phyloP scores from a whole-genome alignment of 2,113 vertebrate species.

The Phaetusa simplex region DNA sequence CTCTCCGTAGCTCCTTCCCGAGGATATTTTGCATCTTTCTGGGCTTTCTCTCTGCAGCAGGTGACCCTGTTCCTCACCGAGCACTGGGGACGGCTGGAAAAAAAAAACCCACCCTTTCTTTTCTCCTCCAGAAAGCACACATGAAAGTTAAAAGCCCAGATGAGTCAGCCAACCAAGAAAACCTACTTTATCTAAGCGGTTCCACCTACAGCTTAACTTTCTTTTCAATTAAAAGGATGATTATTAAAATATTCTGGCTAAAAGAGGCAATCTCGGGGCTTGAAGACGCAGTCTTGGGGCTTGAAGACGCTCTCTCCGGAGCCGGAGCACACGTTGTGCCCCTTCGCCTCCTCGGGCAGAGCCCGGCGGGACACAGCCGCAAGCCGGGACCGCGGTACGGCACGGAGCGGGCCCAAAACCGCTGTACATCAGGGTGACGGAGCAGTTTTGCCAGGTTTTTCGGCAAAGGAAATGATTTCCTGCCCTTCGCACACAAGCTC shows the following conservation, averaged over 20 bases:
- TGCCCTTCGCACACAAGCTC: accelerated
- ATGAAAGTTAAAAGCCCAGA: neutral
- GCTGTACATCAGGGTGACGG: accelerated
- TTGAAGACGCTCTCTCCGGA: neutral
- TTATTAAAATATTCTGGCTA: neutral
- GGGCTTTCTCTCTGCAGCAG: neutral
- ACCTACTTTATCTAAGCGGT: neutral
- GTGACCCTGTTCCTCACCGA: neutral
- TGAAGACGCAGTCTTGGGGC: neutral
- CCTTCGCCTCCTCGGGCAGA: accelerated
- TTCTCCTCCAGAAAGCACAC: neutral
- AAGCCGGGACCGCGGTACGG: accelerated
- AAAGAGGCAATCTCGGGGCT: neutral
- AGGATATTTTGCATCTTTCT: neutral
- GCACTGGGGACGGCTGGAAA: neutral
- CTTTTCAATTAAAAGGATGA: neutral
- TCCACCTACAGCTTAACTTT: neutral
- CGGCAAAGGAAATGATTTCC: neutral
- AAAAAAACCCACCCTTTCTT: neutral
- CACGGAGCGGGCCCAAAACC: accelerated
- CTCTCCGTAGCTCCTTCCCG: accelerated
- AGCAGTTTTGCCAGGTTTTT: neutral
- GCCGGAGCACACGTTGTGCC: neutral
- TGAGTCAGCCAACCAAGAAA: constrained; percentile 2
- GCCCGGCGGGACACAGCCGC: neutral